Base-by-base conservation (phyloP, 2,888 invertebrate species). In the Caenorhabditis parvicauda region DNA sequence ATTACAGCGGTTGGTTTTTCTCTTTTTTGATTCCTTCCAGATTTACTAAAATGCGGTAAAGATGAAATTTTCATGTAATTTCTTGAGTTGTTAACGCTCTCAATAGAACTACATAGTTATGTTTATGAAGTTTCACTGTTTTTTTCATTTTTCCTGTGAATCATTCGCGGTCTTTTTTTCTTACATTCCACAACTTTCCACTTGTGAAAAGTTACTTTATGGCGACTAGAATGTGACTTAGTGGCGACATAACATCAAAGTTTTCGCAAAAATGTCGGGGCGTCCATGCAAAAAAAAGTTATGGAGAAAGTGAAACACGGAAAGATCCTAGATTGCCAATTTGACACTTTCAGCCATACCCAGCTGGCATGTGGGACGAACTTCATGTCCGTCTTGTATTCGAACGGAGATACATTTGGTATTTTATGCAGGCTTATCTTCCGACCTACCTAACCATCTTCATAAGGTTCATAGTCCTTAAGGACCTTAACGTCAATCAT, bases 381-480 rank as follows among this genome's bases (percentile, higher is more conserved):
- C 57, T 79, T 35, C 78, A 79, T 45, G 75, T 79, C 28, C 59
- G 67, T 29, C 54, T 79, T 12, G 70, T 73, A 2, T 79, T 79
- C 39, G 74, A 77, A 38, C 41, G 79, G 17, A 53, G 78, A n/a
- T 73, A 70, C 45, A 63, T 74, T 39, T 78, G 76, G 76, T 80
- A 79, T 50, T 78, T 81, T 46, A 72, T 81, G 73, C 81, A 81
- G 54, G 81, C 81, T 2, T 81, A 81, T 45, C 67, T 81, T 7
- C 80, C 79, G 0, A 80, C 79, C 1, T 80, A 80, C 63, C 68
- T 80, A 14, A 79, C 79, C 9, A 80, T 79, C 37, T 79, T 78
- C 47, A 75, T 80, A 45, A 76, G 76, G 77, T 71, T 41, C 1
- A 17, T 39, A 19, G 9, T 27, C 4, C n/a, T 42, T 3, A 24